Percentiles rank a stretch among this genome's conserved stretches.
Conservation (phyloP, 53 echinoderm and acorn worm genomes). For the Glandiceps talaboti region DNA sequence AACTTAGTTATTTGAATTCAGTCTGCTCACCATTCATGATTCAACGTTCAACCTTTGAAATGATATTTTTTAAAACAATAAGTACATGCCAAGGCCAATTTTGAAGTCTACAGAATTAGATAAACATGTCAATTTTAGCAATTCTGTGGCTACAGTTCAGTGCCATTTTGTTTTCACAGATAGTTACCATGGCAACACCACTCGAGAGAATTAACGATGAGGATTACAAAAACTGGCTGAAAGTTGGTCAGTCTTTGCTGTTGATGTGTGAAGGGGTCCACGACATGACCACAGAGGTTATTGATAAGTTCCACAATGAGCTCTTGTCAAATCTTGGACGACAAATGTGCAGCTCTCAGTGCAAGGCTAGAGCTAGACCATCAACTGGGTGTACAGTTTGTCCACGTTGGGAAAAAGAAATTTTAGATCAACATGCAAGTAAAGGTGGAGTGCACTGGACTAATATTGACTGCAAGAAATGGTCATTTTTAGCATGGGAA, state of each 20-base stretch:
- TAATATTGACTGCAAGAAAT: not conserved
- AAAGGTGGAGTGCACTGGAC: not conserved
- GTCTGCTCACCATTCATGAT: too few species aligned
- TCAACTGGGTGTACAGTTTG: not conserved
- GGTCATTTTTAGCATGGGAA: not conserved
- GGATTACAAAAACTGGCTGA: not conserved
- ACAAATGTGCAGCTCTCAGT: too few species aligned
- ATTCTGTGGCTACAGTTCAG: too few species aligned
- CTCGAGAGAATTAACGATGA: not conserved
- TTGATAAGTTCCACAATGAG: not conserved
- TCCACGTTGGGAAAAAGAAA: not conserved
- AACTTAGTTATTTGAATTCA: too few species aligned
- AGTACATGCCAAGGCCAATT: too few species aligned
- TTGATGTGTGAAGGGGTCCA: not conserved
- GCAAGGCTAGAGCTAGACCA: not conserved
- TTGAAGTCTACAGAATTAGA: too few species aligned
- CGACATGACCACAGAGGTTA: not conserved
- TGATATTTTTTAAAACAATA: too few species aligned
- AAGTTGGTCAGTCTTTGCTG: not conserved
- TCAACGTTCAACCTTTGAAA: too few species aligned
- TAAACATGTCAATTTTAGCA: too few species aligned
- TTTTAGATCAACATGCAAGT: not conserved
- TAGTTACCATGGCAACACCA: not conserved
- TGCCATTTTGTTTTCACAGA: too few species aligned
- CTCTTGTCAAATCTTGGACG: too few species aligned